Conservation (phyloP, 2,888 invertebrate species). For the Meliscaeva auricollis region DNA sequence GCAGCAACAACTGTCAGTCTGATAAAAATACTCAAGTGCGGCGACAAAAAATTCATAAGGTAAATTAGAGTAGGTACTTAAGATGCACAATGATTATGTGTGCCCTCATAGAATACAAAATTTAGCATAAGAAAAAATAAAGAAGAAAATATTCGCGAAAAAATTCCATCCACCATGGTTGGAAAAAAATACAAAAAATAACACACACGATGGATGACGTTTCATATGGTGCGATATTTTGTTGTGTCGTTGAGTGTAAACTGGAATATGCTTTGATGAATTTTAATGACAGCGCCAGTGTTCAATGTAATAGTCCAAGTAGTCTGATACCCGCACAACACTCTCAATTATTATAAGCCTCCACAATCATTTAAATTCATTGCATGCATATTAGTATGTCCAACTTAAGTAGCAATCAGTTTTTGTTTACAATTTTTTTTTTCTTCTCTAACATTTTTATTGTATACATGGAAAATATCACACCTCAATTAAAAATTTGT, state of each 20-base stretch:
- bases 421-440: slow-evolving; percentile 61
- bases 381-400: slow-evolving; percentile 33
- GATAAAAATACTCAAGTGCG: slow-evolving; percentile 23
- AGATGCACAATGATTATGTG: slow-evolving; percentile 38
- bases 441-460: not conserved
- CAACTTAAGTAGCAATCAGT: slow-evolving; percentile 19
- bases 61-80: slow-evolving; percentile 51
- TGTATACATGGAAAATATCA: slow-evolving; percentile 47
- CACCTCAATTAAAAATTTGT: slow-evolving; percentile 34
- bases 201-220: slow-evolving; percentile 45
- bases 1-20: slow-evolving; percentile 6
- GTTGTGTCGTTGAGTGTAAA: slow-evolving; percentile 36
- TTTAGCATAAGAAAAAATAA: slow-evolving; percentile 3
- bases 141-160: slow-evolving; percentile 14
- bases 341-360: slow-evolving; percentile 36
- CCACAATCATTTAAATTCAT: slow-evolving; percentile 54
- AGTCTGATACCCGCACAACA: slow-evolving; percentile 17
- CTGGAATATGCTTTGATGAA: slow-evolving; percentile 48
- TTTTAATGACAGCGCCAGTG: slow-evolving; percentile 54
- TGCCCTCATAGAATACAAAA: slow-evolving; percentile 22
- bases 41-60: slow-evolving; percentile 15
- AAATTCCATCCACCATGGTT: slow-evolving; percentile 12
- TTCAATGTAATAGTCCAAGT: not conserved
- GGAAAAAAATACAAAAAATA: not conserved
- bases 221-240: slow-evolving; percentile 36